Evolutionary conservation across 2,797 vertebrate genomes (phyloP).

Genomic region (Sciaenops ocellatus): DNA sequence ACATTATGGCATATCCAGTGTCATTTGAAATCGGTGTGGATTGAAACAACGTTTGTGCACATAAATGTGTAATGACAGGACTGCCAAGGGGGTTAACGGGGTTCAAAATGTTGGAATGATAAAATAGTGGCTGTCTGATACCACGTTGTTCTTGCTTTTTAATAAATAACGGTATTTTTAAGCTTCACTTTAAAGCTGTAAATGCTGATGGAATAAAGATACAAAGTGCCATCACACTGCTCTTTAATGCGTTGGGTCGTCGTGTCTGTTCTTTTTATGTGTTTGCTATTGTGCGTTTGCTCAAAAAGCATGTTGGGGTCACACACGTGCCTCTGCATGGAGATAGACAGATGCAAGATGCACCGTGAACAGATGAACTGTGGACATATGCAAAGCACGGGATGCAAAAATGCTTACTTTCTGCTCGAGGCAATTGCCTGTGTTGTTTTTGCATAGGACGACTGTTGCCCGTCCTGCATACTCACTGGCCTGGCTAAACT

Average conservation of each 20-base stretch:
- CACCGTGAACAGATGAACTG: neutral
- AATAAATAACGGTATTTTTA: constrained; percentile 25
- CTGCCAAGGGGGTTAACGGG: constrained; percentile 1
- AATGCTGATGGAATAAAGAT: constrained; percentile 39
- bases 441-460: neutral
- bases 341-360: neutral
- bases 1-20: neutral
- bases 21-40: constrained; percentile 17
- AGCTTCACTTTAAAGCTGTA: constrained; percentile 16
- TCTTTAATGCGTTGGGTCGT: too few relatives aligned
- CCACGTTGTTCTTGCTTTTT: constrained; percentile 27
- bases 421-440: neutral
- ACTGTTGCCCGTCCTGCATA: neutral
- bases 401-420: neutral
- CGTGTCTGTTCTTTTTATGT: neutral
- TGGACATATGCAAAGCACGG: neutral
- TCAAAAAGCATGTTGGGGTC: neutral
- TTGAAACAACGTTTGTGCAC: constrained; percentile 33
- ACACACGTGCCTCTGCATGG: neutral
- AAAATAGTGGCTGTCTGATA: constrained; percentile 26
- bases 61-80: constrained; percentile 25
- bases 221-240: constrained; percentile 1
- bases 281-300: neutral
- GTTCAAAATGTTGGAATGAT: constrained; percentile 30
- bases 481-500: neutral